Percentiles rank a stretch among this genome's conserved stretches.
Evolutionary conservation across 2,888 invertebrate genomes (phyloP).

Genomic region (Xanthorhoe designata): DNA sequence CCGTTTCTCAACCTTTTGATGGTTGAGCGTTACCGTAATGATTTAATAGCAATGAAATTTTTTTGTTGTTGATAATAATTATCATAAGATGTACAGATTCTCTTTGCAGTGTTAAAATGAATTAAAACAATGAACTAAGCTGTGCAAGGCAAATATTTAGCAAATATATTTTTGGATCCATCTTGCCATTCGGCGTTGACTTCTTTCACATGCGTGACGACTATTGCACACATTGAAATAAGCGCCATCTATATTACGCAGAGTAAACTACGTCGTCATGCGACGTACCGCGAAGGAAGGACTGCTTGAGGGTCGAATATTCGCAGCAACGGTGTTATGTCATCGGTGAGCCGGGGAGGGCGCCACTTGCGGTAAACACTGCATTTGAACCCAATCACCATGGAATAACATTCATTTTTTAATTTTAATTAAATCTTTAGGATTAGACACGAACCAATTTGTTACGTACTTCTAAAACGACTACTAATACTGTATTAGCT

Average conservation of each 20-base stretch:
- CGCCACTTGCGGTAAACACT: conserved; percentile 94
- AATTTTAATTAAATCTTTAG: conserved; percentile 46
- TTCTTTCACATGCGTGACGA: conserved; percentile 64
- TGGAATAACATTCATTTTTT: conserved; percentile 55
- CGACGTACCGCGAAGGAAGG: conserved; percentile 82
- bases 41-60: conserved; percentile 23
- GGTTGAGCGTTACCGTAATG: conserved; percentile 4
- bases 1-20: conserved; percentile 11
- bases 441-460: conserved; percentile 50
- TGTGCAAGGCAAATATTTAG: conserved; percentile 30
- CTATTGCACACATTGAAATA: conserved; percentile 65
- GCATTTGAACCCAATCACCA: conserved; percentile 69
- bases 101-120: conserved; percentile 30
- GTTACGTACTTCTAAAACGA: conserved; percentile 53
- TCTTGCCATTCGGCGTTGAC: conserved; percentile 60
- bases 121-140: conserved; percentile 37
- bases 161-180: conserved; percentile 18
- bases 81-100: background rate
- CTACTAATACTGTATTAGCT: conserved; percentile 44
- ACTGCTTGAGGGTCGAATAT: conserved; percentile 91
- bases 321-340: conserved; percentile 91
- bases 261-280: conserved; percentile 64
- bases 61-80: conserved; percentile 1
- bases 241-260: conserved; percentile 75
- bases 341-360: conserved; percentile 92